Evolutionary conservation across 30 jellyfish, hydroid and myxozoan genomes (phyloP).

Genomic region (Hydractinia symbiolongicarpus): DNA sequence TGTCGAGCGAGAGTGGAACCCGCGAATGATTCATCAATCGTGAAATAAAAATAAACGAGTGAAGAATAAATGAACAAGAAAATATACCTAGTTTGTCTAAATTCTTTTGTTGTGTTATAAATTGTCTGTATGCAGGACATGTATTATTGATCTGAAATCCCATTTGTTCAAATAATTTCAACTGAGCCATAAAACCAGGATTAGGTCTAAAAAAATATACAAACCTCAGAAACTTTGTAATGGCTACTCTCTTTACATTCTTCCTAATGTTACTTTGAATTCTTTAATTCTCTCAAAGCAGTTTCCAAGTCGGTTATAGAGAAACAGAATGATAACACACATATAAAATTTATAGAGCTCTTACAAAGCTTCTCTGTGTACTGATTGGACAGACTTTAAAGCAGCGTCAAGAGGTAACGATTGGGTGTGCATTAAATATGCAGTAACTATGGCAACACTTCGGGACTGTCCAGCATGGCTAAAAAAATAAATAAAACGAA

Average conservation of each 20-base stretch:
- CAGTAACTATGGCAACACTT: constrained; percentile 45
- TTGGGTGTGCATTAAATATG: constrained; percentile 33
- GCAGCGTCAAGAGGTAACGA: constrained; percentile 36
- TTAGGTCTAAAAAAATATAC: not conserved
- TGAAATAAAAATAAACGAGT: too few species aligned
- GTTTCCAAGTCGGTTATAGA: not conserved
- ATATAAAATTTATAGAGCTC: not conserved
- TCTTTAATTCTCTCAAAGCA: not conserved
- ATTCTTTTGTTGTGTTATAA: not conserved
- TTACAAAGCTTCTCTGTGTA: constrained; percentile 32
- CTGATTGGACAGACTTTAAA: constrained; percentile 15
- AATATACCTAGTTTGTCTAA: too few species aligned
- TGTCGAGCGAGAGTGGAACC: too few species aligned
- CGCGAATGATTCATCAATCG: too few species aligned
- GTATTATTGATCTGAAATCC: not conserved
- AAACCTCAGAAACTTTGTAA: too few species aligned
- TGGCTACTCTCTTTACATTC: not conserved
- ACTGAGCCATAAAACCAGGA: not conserved
- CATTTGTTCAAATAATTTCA: not conserved
- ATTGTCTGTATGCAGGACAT: not conserved
- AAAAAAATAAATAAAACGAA: not conserved
- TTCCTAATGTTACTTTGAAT: not conserved
- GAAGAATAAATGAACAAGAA: too few species aligned
- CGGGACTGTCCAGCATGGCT: constrained; percentile 65
- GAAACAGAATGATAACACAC: not conserved